phyloP scores from a whole-genome alignment of 2,113 vertebrate species.

The Xiphophorus couchianus region DNA sequence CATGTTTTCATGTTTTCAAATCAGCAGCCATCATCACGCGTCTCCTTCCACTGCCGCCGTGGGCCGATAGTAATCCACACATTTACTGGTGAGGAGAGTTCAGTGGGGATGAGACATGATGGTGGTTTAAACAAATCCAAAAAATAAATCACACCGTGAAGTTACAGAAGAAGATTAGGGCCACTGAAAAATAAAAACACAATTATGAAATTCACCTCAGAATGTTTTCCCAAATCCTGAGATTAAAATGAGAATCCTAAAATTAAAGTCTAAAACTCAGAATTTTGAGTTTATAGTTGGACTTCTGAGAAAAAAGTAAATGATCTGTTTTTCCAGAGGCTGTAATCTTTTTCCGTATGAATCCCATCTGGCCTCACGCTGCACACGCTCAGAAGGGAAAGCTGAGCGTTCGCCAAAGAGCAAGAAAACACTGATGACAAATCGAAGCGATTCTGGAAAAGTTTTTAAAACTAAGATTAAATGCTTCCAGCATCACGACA shows the following conservation, averaged over 20 bases:
- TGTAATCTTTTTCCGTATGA: not conserved
- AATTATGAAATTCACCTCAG: too few relatives aligned
- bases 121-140: not conserved
- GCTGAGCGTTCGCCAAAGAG: not conserved
- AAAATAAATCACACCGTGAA: not conserved
- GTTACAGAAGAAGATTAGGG: not conserved
- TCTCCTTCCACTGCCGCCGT: not conserved
- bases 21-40: not conserved
- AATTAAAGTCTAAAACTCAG: too few relatives aligned
- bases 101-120: not conserved
- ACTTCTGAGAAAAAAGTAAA: too few relatives aligned
- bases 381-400: not conserved
- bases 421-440: constrained; percentile 9
- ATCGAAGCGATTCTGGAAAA: constrained; percentile 16
- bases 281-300: too few relatives aligned
- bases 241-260: too few relatives aligned
- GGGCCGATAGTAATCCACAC: not conserved
- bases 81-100: not conserved
- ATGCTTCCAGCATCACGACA: constrained; percentile 17
- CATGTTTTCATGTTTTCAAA: constrained; percentile 17
- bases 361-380: not conserved
- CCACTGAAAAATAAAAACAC: too few relatives aligned
- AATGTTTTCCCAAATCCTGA: too few relatives aligned
- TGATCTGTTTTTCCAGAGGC: too few relatives aligned
- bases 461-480: not conserved